Evolutionary conservation across 1,140 invertebrate species (phyloP), one percentile per base, ranked within the genome.

Genomic region (Drosophila ficusphila): DNA sequence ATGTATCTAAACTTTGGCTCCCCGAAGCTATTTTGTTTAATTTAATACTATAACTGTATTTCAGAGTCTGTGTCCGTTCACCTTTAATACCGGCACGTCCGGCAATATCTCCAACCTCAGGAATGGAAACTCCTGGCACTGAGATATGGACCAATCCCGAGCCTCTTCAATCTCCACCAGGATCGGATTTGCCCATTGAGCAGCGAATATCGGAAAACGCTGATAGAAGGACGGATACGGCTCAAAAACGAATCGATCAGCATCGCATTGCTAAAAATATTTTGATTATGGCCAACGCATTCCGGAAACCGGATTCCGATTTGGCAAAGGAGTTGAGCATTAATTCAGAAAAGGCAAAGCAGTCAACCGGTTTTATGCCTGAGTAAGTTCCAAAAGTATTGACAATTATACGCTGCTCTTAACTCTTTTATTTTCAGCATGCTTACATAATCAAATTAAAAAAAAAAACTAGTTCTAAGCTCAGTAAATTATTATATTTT

Each of bases 21-120:
- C 7, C 27, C 27, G 2, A 9, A 8, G 2, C n/a, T 23, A 23
- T 23, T 23, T 23, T 23, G 5, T 23, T 2, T 41, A 18, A 18
- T 52, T 42, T 29, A 1, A 18, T 0, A 14, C 7, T 14, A 29
- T 3, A 11, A 9, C n/a, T 19, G 25, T 29, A 11, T 14, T 49
- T 5, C 47, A 96, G 95, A 62, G 96, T 96, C 18, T 96, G 95
- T 91, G 94, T 95, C 60, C 93, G 96, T 62, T 96, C 96, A 2
- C 96, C 96, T 3, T 94, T 96, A 71, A 96, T 96, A 77, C 95
- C 95, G 7, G 95, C 95, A 5, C 92, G 95, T 19, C 94, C 95
- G 5, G 93, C 95, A 0, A 94, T 95, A 79, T 95, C 95, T 0
- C 94, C 95, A 25, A 92, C 91, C 27, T 85, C 79, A 16, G 91